phyloP scores from a whole-genome alignment of 1,140 invertebrate species.

The Microplitis demolitor region DNA sequence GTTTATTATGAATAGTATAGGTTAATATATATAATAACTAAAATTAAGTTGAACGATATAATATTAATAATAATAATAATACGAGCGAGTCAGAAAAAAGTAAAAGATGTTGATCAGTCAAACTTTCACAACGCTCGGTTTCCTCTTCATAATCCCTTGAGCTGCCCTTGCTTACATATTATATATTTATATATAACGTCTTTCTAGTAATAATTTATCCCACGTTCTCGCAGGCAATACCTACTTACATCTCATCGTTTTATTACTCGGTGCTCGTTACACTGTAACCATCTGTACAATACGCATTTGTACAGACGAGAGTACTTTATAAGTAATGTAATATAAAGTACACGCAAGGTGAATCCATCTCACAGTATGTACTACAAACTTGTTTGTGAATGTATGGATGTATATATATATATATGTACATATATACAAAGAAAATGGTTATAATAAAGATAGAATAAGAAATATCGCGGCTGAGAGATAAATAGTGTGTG shows the following conservation, averaged over 20 bases:
- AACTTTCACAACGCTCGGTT: slow-evolving; percentile 3
- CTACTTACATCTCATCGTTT: slow-evolving; percentile 16
- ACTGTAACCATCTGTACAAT: background rate
- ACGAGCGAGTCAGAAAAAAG: background rate
- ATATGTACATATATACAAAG: background rate
- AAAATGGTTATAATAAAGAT: background rate
- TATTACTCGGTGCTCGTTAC: slow-evolving; percentile 11
- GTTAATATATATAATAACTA: too few relatives aligned
- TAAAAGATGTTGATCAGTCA: background rate
- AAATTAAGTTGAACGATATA: background rate
- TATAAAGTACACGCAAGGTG: too few relatives aligned
- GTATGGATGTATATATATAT: background rate
- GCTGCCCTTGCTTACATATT: background rate
- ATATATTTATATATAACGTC: background rate
- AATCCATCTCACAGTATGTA: too few relatives aligned
- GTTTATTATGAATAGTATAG: too few relatives aligned
- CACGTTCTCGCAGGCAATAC: background rate
- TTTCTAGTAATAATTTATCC: slow-evolving; percentile 15
- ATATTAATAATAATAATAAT: background rate
- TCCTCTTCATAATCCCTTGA: slow-evolving; percentile 12
- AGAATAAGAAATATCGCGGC: background rate
- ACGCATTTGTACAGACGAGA: background rate
- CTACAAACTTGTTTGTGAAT: background rate
- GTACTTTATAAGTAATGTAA: too few relatives aligned
- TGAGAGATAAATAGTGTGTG: background rate